phyloP scores from a whole-genome alignment of 2,113 vertebrate genomes.

The Coregonus clupeaformis region DNA sequence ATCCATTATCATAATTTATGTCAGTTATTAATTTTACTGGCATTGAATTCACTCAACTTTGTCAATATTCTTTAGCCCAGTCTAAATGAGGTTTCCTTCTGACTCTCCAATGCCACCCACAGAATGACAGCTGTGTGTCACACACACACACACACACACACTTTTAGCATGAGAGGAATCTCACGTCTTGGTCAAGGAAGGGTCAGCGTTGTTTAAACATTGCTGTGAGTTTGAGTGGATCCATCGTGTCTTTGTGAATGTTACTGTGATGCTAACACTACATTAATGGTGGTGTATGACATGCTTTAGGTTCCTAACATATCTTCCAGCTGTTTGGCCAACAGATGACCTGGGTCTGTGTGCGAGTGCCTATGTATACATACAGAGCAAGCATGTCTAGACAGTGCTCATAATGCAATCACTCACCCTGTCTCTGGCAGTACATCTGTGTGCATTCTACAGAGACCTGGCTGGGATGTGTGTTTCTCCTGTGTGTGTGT shows the following conservation, averaged over 20 bases:
- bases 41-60: background rate
- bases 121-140: slow-evolving; percentile 52
- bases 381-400: slow-evolving; percentile 39
- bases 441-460: slow-evolving; percentile 3
- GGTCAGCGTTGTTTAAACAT: slow-evolving; percentile 19
- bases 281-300: background rate
- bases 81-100: slow-evolving; percentile 15
- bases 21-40: background rate
- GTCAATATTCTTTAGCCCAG: background rate
- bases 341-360: slow-evolving; percentile 24
- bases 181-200: slow-evolving; percentile 19
- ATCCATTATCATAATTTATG: background rate
- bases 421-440: slow-evolving; percentile 23
- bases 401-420: slow-evolving; percentile 30
- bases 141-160: slow-evolving; percentile 8
- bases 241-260: slow-evolving; percentile 31
- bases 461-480: background rate
- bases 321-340: slow-evolving; percentile 23
- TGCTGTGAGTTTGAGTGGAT: slow-evolving; percentile 37
- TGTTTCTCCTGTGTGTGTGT: background rate
- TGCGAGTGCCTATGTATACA: slow-evolving; percentile 50
- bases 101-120: slow-evolving; percentile 7
- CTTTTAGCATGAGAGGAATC: slow-evolving; percentile 15
- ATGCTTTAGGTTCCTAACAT: background rate
- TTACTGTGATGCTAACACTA: background rate